Evolutionary conservation across 2,797 vertebrate species (phyloP).

Genomic region (Odontamblyopus rebecca): DNA sequence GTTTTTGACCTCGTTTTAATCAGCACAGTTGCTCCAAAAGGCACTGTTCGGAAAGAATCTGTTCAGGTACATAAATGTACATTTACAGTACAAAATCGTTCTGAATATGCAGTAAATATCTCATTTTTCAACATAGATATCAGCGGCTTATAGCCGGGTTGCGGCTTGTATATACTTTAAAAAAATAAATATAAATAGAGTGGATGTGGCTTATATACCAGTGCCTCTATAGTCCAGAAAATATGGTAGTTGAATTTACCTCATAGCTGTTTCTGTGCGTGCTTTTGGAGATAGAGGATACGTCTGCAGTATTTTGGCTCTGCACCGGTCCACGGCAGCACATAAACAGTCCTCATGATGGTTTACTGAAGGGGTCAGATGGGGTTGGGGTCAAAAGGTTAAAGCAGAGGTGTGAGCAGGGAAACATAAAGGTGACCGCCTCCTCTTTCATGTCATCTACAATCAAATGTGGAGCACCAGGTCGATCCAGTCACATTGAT

Average conservation of each 20-base stretch:
- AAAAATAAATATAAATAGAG: too few species aligned
- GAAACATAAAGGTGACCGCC: constrained; percentile 2
- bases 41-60: too few species aligned
- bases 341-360: constrained; percentile 29
- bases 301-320: background rate
- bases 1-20: too few species aligned
- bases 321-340: constrained; percentile 16
- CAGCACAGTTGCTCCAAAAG: too few species aligned
- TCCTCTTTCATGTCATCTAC: background rate
- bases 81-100: too few species aligned
- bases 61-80: too few species aligned
- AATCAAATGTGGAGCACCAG: constrained; percentile 36
- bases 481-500: constrained; percentile 48
- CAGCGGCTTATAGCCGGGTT: too few species aligned
- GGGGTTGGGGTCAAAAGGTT: constrained; percentile 26
- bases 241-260: background rate
- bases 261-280: background rate
- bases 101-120: too few species aligned
- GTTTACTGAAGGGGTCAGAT: constrained; percentile 9
- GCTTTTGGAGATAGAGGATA: background rate
- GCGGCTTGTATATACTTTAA: too few species aligned
- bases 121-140: too few species aligned
- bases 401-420: background rate
- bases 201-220: too few species aligned
- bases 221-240: too few species aligned